Evolutionary conservation across 1,140 invertebrate genomes (phyloP).

Genomic region (Protaetia brevitarsis): DNA sequence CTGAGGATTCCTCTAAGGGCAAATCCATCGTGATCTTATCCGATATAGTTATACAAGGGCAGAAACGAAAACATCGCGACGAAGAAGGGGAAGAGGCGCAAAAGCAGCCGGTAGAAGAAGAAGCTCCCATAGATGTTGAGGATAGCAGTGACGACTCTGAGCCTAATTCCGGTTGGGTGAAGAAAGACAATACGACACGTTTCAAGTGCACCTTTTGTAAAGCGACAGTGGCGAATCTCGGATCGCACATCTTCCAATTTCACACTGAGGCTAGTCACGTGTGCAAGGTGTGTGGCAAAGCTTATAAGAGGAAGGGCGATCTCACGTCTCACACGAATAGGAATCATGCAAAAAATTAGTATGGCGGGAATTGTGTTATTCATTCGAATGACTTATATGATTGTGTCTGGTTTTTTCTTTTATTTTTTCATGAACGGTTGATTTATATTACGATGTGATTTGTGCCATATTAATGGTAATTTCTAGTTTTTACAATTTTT

Average conservation of each 20-base stretch:
- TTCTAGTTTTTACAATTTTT: too few relatives aligned
- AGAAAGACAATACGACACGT: neutral
- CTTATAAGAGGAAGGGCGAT: neutral
- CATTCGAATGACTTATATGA: too few relatives aligned
- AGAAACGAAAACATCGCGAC: neutral
- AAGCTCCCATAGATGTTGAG: too few relatives aligned
- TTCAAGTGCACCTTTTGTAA: neutral
- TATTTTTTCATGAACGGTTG: too few relatives aligned
- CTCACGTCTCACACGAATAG: neutral
- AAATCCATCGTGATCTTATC: conserved; percentile 9
- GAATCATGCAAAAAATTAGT: neutral
- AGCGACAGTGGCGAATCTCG: neutral
- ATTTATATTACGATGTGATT: too few relatives aligned
- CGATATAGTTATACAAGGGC: neutral
- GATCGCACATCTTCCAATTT: neutral
- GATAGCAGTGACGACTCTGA: neutral
- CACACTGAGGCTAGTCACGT: neutral
- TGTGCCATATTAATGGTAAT: too few relatives aligned
- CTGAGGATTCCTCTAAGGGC: neutral
- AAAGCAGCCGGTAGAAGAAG: too few relatives aligned
- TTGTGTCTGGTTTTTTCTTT: too few relatives aligned
- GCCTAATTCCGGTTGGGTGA: neutral
- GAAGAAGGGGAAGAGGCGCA: too few relatives aligned
- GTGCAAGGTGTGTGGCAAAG: neutral
- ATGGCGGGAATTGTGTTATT: too few relatives aligned